A percentile compares a stretch with the other conserved stretches of the same genome.
phyloP scores from a whole-genome alignment of 2,113 vertebrate genomes.

The Blennius ocellaris region DNA sequence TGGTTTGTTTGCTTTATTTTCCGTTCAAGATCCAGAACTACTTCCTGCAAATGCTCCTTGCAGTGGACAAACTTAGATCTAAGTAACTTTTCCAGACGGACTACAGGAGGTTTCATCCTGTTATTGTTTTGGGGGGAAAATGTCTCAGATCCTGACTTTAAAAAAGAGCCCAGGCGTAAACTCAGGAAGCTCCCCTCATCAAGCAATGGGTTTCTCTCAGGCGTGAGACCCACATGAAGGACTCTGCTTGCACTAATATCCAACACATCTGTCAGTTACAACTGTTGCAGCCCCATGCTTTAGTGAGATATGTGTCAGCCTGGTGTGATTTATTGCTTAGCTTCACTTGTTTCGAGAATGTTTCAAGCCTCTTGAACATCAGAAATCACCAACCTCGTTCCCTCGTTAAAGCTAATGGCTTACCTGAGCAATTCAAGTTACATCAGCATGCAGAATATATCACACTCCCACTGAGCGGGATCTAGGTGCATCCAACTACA shows the following conservation, averaged over 20 bases:
- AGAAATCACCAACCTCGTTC: slow-evolving; percentile 5
- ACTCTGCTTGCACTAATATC: slow-evolving; percentile 12
- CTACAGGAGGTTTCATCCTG: slow-evolving; percentile 55
- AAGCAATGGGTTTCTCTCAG: slow-evolving; percentile 26
- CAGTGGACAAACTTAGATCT: slow-evolving; percentile 16
- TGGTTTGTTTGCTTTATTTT: slow-evolving; percentile 42
- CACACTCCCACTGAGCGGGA: background rate
- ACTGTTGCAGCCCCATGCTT: slow-evolving; percentile 30
- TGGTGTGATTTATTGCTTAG: slow-evolving; percentile 51
- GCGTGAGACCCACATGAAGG: slow-evolving; percentile 24
- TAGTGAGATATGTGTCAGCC: slow-evolving; percentile 57
- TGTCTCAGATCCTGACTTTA: slow-evolving; percentile 34
- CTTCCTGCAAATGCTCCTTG: slow-evolving; percentile 33
- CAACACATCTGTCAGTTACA: slow-evolving; percentile 32
- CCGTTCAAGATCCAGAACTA: slow-evolving; percentile 22
- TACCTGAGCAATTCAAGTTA: background rate
- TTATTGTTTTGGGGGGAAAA: slow-evolving; percentile 60
- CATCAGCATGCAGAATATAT: slow-evolving; percentile 12
- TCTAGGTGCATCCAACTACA: slow-evolving; percentile 9
- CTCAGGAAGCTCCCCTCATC: slow-evolving; percentile 42
- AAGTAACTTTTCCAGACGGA: slow-evolving; percentile 22
- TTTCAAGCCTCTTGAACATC: slow-evolving; percentile 17
- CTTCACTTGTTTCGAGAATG: slow-evolving; percentile 39
- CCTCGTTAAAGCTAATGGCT: background rate
- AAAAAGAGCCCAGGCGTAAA: slow-evolving; percentile 14